Evolutionary conservation across 2,113 vertebrate species (phyloP), one percentile per base, ranked within the genome.

Genomic region (Mellivora capensis): DNA sequence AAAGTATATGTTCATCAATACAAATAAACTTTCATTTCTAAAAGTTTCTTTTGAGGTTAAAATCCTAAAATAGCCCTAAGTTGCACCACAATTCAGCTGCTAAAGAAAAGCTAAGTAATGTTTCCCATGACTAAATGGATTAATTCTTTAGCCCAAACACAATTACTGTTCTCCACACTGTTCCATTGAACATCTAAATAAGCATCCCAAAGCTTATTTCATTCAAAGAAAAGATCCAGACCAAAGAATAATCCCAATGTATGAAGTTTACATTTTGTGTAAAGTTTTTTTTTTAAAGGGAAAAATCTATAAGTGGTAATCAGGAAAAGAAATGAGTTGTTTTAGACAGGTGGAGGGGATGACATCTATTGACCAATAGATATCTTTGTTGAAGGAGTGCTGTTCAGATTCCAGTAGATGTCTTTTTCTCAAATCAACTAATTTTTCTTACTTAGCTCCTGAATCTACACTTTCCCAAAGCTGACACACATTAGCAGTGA

Each of bases 101-200:
- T 52, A 83, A 96, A 97, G 96, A 98, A 98, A 97, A 93, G 93
- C 98, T 98, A 98, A 98, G 98, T 82, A 98, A 98, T 93, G 96
- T 98, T 98, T 99, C 98, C 99, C 99, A 99, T 99, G 99, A 99
- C 99, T 99, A 99, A 99, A 97, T 99, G 99, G 99, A 99, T 99
- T 99, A 99, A 98, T 98, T 98, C 98, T 98, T 99, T 98, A 98
- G 98, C 98, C 98, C 97, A 97, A 98, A 98, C 98, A 99, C 99
- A 99, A 99, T 99, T 98, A 98, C 98, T 97, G 98, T 98, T 98
- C 97, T 98, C 97, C 95, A 98, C 98, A 98, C 97, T 98, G 98
- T 98, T 98, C 93, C 97, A 97, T 86, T 98, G 98, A 98, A 98
- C 98, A 98, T 98, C 98, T 99, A 99, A 99, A 99, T 98, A 99